Base-by-base conservation (phyloP, 92 coral and sea anemone genomes). In the Blastomussa wellsi region DNA sequence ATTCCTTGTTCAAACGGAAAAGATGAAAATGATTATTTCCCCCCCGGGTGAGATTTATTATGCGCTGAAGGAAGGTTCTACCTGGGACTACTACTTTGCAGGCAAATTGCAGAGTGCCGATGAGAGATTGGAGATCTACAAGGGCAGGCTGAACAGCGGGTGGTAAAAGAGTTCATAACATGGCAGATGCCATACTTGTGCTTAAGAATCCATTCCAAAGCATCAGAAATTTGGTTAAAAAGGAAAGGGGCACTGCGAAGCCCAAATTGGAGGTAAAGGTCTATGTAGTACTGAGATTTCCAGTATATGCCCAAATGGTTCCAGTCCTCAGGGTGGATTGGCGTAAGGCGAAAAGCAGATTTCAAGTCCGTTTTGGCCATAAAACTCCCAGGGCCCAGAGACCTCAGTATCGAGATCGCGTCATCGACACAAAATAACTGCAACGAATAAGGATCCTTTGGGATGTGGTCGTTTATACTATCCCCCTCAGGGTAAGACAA, bases 331-430 rank as follows among this genome's bases (percentile, higher is more conserved):
- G 85, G 94, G 38, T 71, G 79, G 12, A 91, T 72, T 35, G 91
- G 91, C 7, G 84, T 80, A 5, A 84, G 85, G 22, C 88, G 86
- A 70, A 91, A 88, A 7, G 90, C 90, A 2, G 94, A 91, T 37
- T 91, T 89, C 26, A 88, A 51, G 64, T 88, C 92, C 19, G 94
- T 89, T 72, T 91, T 91, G 33, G 92, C 92, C 70, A 89, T 90
- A 64, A 88, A 86, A 51, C 88, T 78, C 33, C 94, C 90, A 5
- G 36, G 85, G 37, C 92, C 87, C 37, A 69, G 78, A 1, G 38
- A 81, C 51, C 52, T 19, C n/a, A 91, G 80, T n/a, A 90, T 88
- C 17, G 44, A 28, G n/a, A 84, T 86, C 20, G 94, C 90, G 35
- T 82, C 91, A 51, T 88, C 94, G 38, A 89, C 86, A 15, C 89